A percentile compares a stretch with the other conserved stretches of the same genome.
phyloP scores from a whole-genome alignment of 2,888 invertebrate genomes.

The Tachina lurida region DNA sequence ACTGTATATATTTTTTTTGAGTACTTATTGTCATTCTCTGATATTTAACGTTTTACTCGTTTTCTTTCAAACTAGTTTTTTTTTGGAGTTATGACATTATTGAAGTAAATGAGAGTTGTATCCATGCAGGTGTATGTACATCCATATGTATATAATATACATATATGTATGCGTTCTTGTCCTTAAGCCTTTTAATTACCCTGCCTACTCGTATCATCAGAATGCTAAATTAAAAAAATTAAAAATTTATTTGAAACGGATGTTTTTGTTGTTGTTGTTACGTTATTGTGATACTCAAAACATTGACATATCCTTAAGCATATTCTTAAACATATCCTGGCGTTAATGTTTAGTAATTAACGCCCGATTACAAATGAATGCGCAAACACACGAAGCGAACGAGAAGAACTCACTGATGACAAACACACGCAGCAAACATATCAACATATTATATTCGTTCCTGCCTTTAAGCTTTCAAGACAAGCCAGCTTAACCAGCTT shows the following conservation, averaged over 20 bases:
- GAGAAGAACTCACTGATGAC: not conserved
- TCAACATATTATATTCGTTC: not conserved
- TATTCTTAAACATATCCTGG: conserved; percentile 49
- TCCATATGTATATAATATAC: too few relatives aligned
- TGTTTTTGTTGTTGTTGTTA: not conserved
- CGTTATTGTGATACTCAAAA: conserved; percentile 22
- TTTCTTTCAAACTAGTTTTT: too few relatives aligned
- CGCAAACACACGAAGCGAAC: not conserved
- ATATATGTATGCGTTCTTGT: too few relatives aligned
- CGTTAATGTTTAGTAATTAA: conserved; percentile 62
- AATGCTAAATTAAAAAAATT: conserved; percentile 40
- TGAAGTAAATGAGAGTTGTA: too few relatives aligned
- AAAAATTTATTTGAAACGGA: conserved; percentile 54
- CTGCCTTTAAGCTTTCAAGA: conserved; percentile 40
- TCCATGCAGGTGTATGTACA: too few relatives aligned
- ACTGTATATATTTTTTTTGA: too few relatives aligned
- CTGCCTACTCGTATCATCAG: not conserved
- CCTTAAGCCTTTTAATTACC: too few relatives aligned
- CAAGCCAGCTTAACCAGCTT: conserved; percentile 5
- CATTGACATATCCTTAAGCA: conserved; percentile 36
- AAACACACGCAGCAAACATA: not conserved
- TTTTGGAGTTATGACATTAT: too few relatives aligned
- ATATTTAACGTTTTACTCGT: too few relatives aligned
- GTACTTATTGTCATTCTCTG: too few relatives aligned
- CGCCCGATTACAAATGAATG: conserved; percentile 56